These are phyloP conservation scores for Archivesica marissinica DNA, from an alignment of 1,140 invertebrate species.

Conservation along the genomic window DNA sequence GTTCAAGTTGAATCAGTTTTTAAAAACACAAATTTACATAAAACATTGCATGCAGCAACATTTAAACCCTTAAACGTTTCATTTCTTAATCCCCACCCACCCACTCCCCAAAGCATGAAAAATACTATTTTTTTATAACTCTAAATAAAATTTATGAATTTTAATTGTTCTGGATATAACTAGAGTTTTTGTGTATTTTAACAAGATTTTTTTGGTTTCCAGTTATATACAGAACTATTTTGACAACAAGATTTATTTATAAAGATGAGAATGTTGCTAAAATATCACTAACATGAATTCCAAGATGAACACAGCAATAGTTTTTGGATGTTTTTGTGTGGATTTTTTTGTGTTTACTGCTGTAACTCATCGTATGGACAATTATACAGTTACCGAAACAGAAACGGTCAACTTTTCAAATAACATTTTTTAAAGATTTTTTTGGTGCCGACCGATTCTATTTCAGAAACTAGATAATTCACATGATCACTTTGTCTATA, in stretches of 20 bases:
- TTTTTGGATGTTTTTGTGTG: not conserved
- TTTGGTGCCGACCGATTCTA: conserved; percentile 6
- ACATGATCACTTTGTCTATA: conserved; percentile 29
- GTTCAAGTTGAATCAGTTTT: conserved; percentile 26
- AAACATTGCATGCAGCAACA: conserved; percentile 38
- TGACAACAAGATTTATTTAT: conserved; percentile 43
- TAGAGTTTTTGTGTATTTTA: conserved; percentile 1
- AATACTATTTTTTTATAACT: not conserved
- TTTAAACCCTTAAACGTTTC: not conserved
- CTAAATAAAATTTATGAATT: conserved; percentile 40
- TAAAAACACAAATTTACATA: conserved; percentile 37
- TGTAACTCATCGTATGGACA: not conserved
- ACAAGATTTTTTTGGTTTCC: conserved; percentile 40
- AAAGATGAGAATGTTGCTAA: conserved; percentile 43
- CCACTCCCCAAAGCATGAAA: conserved; percentile 15
- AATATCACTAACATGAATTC: conserved; percentile 42
- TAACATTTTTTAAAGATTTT: conserved; percentile 25
- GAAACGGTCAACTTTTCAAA: conserved; percentile 10
- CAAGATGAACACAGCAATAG: conserved; percentile 6
- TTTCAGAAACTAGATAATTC: conserved; percentile 29
- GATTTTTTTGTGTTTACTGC: conserved; percentile 27
- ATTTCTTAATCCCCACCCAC: not conserved
- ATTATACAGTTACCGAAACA: not conserved
- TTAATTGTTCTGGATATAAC: conserved; percentile 19
- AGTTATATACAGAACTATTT: conserved; percentile 33